Evolutionary conservation across 2,797 vertebrate genomes (phyloP), one percentile per base, ranked within the genome.

Genomic region (Enteromius radiatus): DNA sequence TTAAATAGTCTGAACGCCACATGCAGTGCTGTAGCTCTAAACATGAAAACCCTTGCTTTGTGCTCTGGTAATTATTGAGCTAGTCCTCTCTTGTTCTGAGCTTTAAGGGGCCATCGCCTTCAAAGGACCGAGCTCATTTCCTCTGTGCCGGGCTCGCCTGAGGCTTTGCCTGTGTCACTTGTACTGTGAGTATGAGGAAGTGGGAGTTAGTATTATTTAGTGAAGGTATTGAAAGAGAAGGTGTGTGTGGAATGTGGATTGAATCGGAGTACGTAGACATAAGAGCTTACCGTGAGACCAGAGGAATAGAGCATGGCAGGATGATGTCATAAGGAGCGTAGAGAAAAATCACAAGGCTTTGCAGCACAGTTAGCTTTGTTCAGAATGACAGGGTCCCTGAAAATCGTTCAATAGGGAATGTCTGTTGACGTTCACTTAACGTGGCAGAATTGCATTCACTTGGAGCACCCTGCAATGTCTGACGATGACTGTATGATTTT

Each of bases 91-190:
- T 83, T 84, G 79, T 83, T 83, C 81, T 76, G 83, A 83, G 86
- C 63, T 65, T 75, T 67, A 82, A 65, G 78, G 43, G 78, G 80
- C 77, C 41, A 81, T 67, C 21, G 78, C 83, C 83, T 86, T 84
- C 78, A 88, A 90, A 68, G 83, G 56, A 80, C 59, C 59, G 21
- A 78, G 47, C 78, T 83, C 68, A 67, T 79, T 85, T 81, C 67
- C 33, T 90, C 69, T 88, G 87, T 88, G 87, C 61, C 17, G 38
- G 76, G 84, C 75, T 82, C 76, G 83, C 88, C 86, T 69, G 78
- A 78, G 84, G 86, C 87, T 79, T 78, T 77, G 76, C 47, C 83
- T 76, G 68, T 38, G 49, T 78, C 78, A 75, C 69, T 86, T 74
- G 78, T 75, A 49, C 76, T 81, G 49, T 77, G 65, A 82, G 63